Evolutionary conservation across 2,888 invertebrate genomes (phyloP).

Genomic region (Carpatolechia fugitivella): DNA sequence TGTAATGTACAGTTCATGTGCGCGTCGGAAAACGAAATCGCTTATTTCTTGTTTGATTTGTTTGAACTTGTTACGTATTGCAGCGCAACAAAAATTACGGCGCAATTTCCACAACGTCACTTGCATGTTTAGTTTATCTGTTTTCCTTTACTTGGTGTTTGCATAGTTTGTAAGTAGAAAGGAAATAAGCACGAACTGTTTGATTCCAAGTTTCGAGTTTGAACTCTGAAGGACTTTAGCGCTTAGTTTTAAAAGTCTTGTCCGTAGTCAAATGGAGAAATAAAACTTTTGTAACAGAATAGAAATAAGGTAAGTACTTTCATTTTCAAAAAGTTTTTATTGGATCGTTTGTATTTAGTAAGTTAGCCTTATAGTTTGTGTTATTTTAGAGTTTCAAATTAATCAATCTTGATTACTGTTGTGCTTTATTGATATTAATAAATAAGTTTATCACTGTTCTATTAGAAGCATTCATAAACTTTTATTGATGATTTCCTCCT

Average conservation of each 20-base stretch:
- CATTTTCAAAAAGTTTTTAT: not conserved
- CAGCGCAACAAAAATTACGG: not conserved
- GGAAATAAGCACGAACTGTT: not conserved
- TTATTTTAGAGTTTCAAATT: not conserved
- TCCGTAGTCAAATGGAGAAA: conserved; percentile 3
- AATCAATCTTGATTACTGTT: too few relatives aligned
- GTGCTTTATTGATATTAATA: too few relatives aligned
- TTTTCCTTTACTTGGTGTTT: not conserved
- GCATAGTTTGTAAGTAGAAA: not conserved
- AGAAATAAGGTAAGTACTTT: not conserved
- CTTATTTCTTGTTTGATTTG: not conserved
- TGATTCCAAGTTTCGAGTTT: not conserved
- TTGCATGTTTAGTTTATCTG: not conserved
- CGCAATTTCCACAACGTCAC: not conserved
- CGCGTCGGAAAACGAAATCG: not conserved
- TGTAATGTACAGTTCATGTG: not conserved
- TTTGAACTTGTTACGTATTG: not conserved
- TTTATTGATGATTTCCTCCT: too few relatives aligned
- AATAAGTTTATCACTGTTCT: too few relatives aligned
- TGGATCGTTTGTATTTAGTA: not conserved
- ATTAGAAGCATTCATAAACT: too few relatives aligned
- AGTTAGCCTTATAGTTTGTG: not conserved
- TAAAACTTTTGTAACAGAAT: not conserved
- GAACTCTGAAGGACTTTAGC: not conserved
- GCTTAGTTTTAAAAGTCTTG: conserved; percentile 2